phyloP scores from a whole-genome alignment of 37 sponge, comb jelly and placozoan species.

The Tethya wilhelma region DNA sequence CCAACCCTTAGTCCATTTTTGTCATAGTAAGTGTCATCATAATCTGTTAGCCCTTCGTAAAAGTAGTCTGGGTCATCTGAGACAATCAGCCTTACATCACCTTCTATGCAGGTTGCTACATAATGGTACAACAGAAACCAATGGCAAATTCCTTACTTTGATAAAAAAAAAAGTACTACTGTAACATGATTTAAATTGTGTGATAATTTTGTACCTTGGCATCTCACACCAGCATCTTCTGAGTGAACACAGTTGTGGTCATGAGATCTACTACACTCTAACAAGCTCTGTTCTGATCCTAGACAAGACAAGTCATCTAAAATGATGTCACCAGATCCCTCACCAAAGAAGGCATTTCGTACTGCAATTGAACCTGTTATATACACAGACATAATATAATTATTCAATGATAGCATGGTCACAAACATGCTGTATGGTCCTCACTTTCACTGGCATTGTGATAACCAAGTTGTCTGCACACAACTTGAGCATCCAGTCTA shows the following conservation, averaged over 20 bases:
- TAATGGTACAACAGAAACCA: background rate
- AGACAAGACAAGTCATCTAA: slow-evolving; percentile 33
- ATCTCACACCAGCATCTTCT: slow-evolving; percentile 62
- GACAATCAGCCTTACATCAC: slow-evolving; percentile 16
- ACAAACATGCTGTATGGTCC: background rate
- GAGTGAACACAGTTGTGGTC: slow-evolving; percentile 41
- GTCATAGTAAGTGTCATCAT: slow-evolving; percentile 8
- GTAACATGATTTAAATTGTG: background rate
- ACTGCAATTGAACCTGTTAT: background rate
- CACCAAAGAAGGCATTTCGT: slow-evolving; percentile 21
- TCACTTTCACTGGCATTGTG: background rate
- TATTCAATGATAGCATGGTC: background rate
- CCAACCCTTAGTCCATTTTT: slow-evolving; percentile 42
- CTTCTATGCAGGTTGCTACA: slow-evolving; percentile 19
- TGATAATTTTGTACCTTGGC: slow-evolving; percentile 2
- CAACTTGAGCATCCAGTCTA: slow-evolving; percentile 35
- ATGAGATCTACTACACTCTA: slow-evolving; percentile 20
- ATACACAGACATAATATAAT: background rate
- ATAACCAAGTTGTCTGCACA: slow-evolving; percentile 39
- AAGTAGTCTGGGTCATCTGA: background rate
- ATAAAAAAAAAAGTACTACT: background rate
- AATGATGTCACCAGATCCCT: slow-evolving; percentile 20
- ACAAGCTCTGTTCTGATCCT: slow-evolving; percentile 27
- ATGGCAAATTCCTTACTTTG: too few species aligned
- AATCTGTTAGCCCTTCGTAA: slow-evolving; percentile 7